Base-by-base conservation (phyloP, 2,797 vertebrate genomes). In the Sebastes glaucus region DNA sequence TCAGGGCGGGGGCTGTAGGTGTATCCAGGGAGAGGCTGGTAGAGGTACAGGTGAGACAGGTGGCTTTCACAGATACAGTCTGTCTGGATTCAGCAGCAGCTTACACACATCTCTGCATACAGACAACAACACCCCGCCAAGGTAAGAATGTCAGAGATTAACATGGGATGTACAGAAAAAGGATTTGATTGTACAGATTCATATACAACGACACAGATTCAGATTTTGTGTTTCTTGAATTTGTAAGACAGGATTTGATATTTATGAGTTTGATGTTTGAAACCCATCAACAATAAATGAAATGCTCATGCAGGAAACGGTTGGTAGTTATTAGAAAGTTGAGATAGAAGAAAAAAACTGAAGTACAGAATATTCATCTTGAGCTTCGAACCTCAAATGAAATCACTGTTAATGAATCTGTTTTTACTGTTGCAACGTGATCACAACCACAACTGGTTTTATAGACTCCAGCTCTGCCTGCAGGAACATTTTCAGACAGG, bases 61-160 rank as follows among this genome's bases (percentile, higher is more conserved):
- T 81, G 59, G 9, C 61, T 1, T 6, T 73, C 22, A 66, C 80
- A 67, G 61, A 18, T 35, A 65, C n/a, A 73, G 13, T 16, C 35
- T 55, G 42, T 79, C 74, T 85, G 86, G 88, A 86, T 30, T 82
- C 72, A 78, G 75, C 83, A 71, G 84, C 82, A 71, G 62, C 65
- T 30, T 2, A 33, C 56, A 61, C 32, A 66, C 71, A 77, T 13
- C 55, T 71, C 71, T 71, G 23, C 35, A 30, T 8, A 84, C 33
- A 2, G 79, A 87, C 69, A 0, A 28, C 74, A 78, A 55, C 77
- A 61, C 59, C 25, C 7, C 0, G 2, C 32, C 14, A 62, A 89
- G 93, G 94, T 94, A 92, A 91, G 92, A 82, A 60, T 9, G 3
- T 6, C 32, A 61, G 42, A 69, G 9, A 25, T 32, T 2, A 20